Percentiles rank a stretch among this genome's conserved stretches.
Evolutionary conservation across 2,113 vertebrate genomes (phyloP).

Genomic region (Meriones unguiculatus): DNA sequence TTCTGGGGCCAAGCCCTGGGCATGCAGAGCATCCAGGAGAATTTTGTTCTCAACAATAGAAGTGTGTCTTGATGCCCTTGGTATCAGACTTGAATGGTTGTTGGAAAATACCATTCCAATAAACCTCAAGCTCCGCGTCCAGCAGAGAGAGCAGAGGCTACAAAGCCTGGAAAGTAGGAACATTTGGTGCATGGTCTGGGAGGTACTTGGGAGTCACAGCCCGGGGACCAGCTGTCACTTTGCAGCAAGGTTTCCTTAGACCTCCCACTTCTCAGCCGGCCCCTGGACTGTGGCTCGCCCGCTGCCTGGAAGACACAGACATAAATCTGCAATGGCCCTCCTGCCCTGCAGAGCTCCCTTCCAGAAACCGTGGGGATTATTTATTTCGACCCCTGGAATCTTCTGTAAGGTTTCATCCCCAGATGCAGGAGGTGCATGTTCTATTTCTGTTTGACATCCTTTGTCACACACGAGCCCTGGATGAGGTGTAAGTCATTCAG

Average conservation of each 20-base stretch:
- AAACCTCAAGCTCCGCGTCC: neutral
- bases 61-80: neutral
- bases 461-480: slow-evolving; percentile 68
- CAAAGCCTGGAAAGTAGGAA: neutral
- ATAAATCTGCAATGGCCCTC: slow-evolving; percentile 67
- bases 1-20: neutral
- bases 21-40: neutral
- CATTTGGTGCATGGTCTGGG: neutral
- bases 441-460: slow-evolving; percentile 81
- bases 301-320: neutral
- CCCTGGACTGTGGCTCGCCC: neutral
- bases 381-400: slow-evolving; percentile 70
- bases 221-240: slow-evolving; percentile 10
- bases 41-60: neutral
- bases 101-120: slow-evolving; percentile 6
- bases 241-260: neutral
- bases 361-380: slow-evolving; percentile 67
- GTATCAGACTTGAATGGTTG: neutral
- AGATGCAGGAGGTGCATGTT: slow-evolving; percentile 70
- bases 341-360: slow-evolving; percentile 64
- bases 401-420: slow-evolving; percentile 67
- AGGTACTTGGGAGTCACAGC: neutral
- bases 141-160: neutral
- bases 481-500: slow-evolving; percentile 66
- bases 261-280: slow-evolving; percentile 47